A percentile compares a stretch with the other conserved stretches of the same genome.
Conservation (phyloP, 2,113 vertebrate genomes). For the Thryonomys swinderianus region DNA sequence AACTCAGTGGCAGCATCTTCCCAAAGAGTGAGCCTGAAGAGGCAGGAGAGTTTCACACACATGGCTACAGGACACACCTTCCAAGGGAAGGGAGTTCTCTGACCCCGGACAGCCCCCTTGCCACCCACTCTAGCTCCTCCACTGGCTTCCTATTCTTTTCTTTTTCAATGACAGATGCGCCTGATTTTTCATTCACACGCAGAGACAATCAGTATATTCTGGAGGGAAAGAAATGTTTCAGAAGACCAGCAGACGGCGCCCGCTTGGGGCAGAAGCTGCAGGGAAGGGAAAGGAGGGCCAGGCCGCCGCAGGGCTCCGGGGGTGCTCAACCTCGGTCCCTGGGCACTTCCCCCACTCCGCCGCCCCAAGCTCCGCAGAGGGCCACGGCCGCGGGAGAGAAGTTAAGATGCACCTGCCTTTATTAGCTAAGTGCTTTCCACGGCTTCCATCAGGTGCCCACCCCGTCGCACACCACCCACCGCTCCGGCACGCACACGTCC, state of each 20-base stretch:
- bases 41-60: background rate
- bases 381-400: background rate
- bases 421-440: conserved; percentile 21
- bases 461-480: background rate
- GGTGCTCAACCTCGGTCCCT: background rate
- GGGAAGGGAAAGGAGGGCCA: background rate
- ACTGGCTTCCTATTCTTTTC: background rate
- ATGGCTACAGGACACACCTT: background rate
- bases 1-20: background rate
- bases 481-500: conserved; percentile 31
- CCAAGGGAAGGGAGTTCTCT: conserved; percentile 49
- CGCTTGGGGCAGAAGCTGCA: conserved; percentile 36
- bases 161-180: background rate
- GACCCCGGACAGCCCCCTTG: background rate
- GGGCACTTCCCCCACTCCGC: background rate
- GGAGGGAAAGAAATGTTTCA: conserved; percentile 55
- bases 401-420: conserved; percentile 25
- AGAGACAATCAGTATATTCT: background rate
- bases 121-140: background rate
- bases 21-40: background rate
- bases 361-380: background rate
- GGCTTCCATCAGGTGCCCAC: background rate
- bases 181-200: conserved; percentile 35
- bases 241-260: conserved; percentile 73
- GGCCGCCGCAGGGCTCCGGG: background rate